Conservation (phyloP, 2,113 vertebrate species). For the Clupea harengus region DNA sequence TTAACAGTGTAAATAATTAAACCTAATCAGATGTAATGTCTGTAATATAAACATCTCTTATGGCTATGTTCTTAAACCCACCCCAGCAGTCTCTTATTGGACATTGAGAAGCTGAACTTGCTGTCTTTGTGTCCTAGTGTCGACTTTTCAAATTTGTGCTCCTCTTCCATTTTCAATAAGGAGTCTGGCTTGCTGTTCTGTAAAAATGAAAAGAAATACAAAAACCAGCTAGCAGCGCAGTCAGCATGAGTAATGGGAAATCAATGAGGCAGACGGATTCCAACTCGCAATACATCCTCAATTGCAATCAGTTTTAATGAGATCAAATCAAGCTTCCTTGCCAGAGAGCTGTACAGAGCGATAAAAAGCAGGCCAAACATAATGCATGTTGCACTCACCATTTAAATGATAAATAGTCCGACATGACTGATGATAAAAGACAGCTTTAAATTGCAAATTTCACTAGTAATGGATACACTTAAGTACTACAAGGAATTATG, state of each 20-base stretch:
- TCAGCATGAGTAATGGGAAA: conserved; percentile 12
- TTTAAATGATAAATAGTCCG: background rate
- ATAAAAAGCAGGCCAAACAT: conserved; percentile 12
- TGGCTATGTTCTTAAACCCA: conserved; percentile 61
- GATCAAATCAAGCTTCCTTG: conserved; percentile 8
- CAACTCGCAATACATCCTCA: conserved; percentile 14
- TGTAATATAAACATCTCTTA: background rate
- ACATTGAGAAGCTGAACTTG: conserved; percentile 91
- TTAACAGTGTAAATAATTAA: background rate
- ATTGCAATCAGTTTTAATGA: conserved; percentile 18
- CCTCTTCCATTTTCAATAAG: conserved; percentile 96
- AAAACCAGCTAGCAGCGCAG: background rate
- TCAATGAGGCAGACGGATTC: conserved; percentile 11
- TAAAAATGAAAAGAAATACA: conserved; percentile 49
- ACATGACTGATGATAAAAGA: conserved; percentile 1
- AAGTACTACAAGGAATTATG: conserved; percentile 1
- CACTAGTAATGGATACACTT: background rate
- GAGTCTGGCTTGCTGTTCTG: conserved; percentile 99
- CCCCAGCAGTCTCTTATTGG: conserved; percentile 89
- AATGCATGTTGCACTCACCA: background rate
- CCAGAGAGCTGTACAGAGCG: conserved; percentile 14
- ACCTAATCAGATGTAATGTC: conserved; percentile 5
- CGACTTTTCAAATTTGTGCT: conserved; percentile 86
- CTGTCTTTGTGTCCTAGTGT: conserved; percentile 86
- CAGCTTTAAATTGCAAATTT: conserved; percentile 14